These are phyloP conservation scores for Prunella strophiata DNA, from an alignment of 2,797 vertebrate species.

Conservation along the genomic window DNA sequence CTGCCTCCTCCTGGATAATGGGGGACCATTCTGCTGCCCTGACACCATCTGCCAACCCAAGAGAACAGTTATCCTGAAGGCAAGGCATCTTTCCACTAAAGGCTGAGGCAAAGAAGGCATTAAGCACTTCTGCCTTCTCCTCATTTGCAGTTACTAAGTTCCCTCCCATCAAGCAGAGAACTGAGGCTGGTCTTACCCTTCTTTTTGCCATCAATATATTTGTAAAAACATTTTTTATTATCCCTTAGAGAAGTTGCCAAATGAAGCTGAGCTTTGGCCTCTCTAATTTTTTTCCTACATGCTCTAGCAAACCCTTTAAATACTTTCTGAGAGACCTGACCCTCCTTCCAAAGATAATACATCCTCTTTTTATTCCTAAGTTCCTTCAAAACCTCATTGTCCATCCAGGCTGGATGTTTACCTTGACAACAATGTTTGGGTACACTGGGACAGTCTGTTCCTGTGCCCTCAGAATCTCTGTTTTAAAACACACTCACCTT, in stretches of 20 bases:
- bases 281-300: neutral
- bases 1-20: neutral
- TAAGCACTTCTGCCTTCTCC: neutral
- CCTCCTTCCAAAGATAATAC: neutral
- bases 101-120: neutral
- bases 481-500: neutral
- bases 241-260: neutral
- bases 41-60: neutral
- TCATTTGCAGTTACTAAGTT: neutral
- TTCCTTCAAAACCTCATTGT: neutral
- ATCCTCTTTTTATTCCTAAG: neutral
- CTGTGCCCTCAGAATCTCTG: neutral
- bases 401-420: neutral
- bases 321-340: neutral
- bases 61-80: neutral
- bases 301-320: neutral
- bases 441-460: neutral
- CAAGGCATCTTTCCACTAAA: neutral
- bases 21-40: neutral
- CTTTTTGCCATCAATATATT: neutral
- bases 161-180: neutral
- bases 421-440: fast-evolving
- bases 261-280: neutral
- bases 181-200: neutral
- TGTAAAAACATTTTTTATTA: neutral